phyloP scores from a whole-genome alignment of 1,140 invertebrate genomes.

The Nasonia vitripennis region DNA sequence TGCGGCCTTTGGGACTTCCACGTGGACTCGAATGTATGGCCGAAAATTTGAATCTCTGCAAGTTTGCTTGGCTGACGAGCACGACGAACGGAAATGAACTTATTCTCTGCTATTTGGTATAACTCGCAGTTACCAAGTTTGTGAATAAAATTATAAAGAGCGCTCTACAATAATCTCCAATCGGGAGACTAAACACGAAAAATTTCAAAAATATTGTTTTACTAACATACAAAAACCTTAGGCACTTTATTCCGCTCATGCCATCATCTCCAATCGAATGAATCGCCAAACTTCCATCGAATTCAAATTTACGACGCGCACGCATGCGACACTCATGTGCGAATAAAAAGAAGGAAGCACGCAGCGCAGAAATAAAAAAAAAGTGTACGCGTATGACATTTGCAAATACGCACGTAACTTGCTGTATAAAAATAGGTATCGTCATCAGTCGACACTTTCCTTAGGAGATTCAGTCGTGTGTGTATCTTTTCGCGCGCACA shows the following conservation, averaged over 20 bases:
- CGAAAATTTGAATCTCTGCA: background rate
- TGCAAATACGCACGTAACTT: slow-evolving; percentile 18
- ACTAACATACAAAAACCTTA: background rate
- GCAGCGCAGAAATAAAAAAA: slow-evolving; percentile 17
- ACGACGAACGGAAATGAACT: background rate
- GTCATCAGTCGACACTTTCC: slow-evolving; percentile 4
- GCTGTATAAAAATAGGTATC: slow-evolving; percentile 40
- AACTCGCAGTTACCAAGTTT: background rate
- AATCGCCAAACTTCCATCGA: background rate
- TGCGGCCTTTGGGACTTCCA: background rate
- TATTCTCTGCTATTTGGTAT: background rate
- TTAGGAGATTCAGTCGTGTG: slow-evolving; percentile 17
- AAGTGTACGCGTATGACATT: background rate
- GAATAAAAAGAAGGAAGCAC: background rate
- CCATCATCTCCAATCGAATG: background rate
- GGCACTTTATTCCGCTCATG: background rate
- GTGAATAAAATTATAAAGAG: background rate
- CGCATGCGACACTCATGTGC: background rate
- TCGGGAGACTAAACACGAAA: background rate
- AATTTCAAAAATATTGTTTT: background rate
- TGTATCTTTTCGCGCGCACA: background rate
- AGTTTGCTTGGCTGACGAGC: background rate
- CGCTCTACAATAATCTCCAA: background rate
- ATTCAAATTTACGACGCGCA: background rate
- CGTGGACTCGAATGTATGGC: background rate